Evolutionary conservation across 2,888 invertebrate genomes (phyloP).

Genomic region (Drosophila barbarae): DNA sequence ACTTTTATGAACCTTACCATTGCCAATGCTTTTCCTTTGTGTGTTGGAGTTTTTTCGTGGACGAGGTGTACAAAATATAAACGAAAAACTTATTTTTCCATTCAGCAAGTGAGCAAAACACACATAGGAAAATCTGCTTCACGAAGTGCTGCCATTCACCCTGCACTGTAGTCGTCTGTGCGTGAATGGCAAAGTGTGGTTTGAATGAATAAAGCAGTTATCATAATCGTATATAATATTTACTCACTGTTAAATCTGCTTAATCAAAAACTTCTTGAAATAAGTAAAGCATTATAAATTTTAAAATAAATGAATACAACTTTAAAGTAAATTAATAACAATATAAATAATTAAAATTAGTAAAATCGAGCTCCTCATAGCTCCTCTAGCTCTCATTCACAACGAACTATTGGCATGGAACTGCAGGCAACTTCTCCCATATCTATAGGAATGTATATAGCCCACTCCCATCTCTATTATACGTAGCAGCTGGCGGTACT

Average conservation of each 20-base stretch:
- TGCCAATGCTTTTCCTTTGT: constrained; percentile 11
- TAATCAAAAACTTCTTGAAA: too few species aligned
- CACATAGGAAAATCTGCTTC: constrained; percentile 46
- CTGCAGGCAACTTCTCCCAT: constrained; percentile 15
- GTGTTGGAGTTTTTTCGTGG: constrained; percentile 12
- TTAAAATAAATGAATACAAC: background rate
- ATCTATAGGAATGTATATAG: constrained; percentile 14
- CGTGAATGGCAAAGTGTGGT: constrained; percentile 19
- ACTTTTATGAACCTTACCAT: constrained; percentile 49
- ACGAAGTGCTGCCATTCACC: constrained; percentile 36
- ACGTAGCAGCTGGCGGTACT: constrained; percentile 49
- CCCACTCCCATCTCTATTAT: constrained; percentile 33
- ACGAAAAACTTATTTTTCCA: constrained; percentile 55
- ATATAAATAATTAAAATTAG: background rate
- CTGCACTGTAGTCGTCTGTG: background rate
- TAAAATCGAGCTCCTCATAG: background rate
- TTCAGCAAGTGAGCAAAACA: constrained; percentile 31
- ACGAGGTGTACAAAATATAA: constrained; percentile 17
- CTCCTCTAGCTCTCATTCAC: constrained; percentile 15
- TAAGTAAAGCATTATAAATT: too few species aligned
- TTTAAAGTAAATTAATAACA: too few species aligned
- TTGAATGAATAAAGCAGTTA: background rate
- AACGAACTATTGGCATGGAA: constrained; percentile 5
- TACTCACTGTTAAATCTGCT: background rate
- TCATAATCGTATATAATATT: background rate